Percentiles rank a stretch among this genome's conserved stretches.
phyloP scores from a whole-genome alignment of 2,888 invertebrate species.

The Volucella zonaria region DNA sequence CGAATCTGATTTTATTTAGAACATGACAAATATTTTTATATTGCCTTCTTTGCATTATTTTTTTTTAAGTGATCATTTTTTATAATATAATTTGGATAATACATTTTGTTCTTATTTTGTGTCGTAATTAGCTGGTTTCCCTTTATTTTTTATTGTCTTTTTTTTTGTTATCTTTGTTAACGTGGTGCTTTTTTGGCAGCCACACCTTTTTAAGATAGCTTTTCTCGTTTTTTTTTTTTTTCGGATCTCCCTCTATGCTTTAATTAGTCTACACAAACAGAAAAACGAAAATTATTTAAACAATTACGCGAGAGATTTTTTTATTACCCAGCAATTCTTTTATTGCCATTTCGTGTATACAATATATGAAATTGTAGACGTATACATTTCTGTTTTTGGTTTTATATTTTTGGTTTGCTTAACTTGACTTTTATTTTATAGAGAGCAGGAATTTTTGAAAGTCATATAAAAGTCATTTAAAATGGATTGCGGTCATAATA shows the following conservation, averaged over 20 bases:
- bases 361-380: too few relatives aligned
- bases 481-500: slow-evolving; percentile 53
- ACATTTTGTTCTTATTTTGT: slow-evolving; percentile 13
- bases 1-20: too few relatives aligned
- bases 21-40: neutral
- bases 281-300: slow-evolving; percentile 31
- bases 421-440: neutral
- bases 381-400: neutral
- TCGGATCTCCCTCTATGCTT: slow-evolving; percentile 9
- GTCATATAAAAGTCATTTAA: slow-evolving; percentile 62
- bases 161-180: neutral
- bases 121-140: slow-evolving; percentile 8
- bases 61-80: neutral
- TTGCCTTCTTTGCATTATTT: neutral
- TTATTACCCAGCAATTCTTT: slow-evolving; percentile 44
- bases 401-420: neutral
- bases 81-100: slow-evolving; percentile 21
- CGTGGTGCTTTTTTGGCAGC: slow-evolving; percentile 3
- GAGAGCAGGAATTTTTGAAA: slow-evolving; percentile 41
- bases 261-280: neutral
- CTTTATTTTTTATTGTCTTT: neutral
- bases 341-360: slow-evolving; percentile 25
- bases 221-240: neutral
- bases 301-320: slow-evolving; percentile 34
- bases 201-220: slow-evolving; percentile 6